A percentile compares a stretch with the other conserved stretches of the same genome.
Evolutionary conservation across 1,140 invertebrate species (phyloP).

Genomic region (Sycophila sp.): DNA sequence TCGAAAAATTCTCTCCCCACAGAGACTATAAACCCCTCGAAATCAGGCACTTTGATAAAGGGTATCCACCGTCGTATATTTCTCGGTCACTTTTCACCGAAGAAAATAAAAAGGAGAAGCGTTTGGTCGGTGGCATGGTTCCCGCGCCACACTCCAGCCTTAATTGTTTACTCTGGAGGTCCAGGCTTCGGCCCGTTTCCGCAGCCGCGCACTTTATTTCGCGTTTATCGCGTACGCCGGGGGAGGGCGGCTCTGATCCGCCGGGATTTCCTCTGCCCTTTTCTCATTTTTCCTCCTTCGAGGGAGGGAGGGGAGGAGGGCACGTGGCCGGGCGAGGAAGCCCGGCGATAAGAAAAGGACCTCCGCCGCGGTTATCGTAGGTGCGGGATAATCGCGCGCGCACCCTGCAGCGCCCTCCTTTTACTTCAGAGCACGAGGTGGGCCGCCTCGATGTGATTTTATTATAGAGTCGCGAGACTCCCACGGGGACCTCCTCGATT

Average conservation of each 20-base stretch:
- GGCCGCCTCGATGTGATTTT: constrained; percentile 10
- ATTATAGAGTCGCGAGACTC: constrained; percentile 14
- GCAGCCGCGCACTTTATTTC: not conserved
- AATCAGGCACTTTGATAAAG: no score
- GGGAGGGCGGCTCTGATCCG: not conserved
- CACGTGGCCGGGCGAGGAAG: not conserved
- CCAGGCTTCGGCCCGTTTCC: no score
- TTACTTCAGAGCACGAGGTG: constrained; percentile 4
- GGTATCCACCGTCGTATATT: no score
- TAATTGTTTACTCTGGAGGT: not conserved
- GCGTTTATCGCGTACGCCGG: not conserved
- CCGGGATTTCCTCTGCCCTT: not conserved
- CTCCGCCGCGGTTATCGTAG: constrained; percentile 9
- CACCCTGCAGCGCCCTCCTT: no score
- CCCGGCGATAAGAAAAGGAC: constrained; percentile 19
- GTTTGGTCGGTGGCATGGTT: no score
- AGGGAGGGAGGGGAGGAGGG: not conserved
- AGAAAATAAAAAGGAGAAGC: no score
- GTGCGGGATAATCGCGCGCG: constrained; percentile 14
- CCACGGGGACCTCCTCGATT: not conserved
- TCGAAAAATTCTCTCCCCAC: no score
- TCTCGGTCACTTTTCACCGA: no score
- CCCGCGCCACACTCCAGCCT: not conserved
- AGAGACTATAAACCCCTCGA: no score
- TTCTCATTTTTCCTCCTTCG: not conserved